Base-by-base conservation (phyloP, 1,140 invertebrate species). In the Pinna nobilis region DNA sequence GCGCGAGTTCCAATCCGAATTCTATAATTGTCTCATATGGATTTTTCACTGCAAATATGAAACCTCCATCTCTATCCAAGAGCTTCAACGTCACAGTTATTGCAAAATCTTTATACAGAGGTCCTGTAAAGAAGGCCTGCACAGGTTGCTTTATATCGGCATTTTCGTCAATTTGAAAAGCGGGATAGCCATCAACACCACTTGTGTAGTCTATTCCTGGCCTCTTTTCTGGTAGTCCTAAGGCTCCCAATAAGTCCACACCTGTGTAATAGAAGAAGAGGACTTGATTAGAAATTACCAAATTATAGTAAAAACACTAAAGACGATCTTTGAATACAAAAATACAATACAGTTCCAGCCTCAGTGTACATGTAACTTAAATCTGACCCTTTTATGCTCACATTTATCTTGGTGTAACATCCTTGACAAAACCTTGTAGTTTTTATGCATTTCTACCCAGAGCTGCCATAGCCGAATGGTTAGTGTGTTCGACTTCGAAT, bases 41-140 rank as follows among this genome's bases (percentile, higher is more conserved):
- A 47, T 83, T 79, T 44, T 81, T 77, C 50, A 83, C 79, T 32
- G 81, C 77, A 63, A 83, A 83, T 44, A 83, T 35, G 53, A 76
- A 79, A 20, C 81, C 79, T 25, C 74, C 74, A 11, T 47, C 61
- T 32, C 18, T 35, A 32, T 39, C 30, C 41, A 39, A 41, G 18
- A 70, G 44, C 57, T 74, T 75, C 13, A 83, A 37, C 20, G 68
- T 71, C 32, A 76, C 65, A n/a, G 53, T 44, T 9, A 83, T 50
- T 41, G 81, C 74, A 74, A 83, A 83, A 28, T 81, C 74, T 32
- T 49, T 66, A 69, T 44, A 79, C 15, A 79, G 70, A 41, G 64
- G 57, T n/a, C 74, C 49, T 37, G 57, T 51, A 55, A 81, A 79
- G 50, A 70, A 72, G 30, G 70, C 35, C 37, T 73, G 47, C 6